These are phyloP conservation scores for Numenius phaeopus DNA, from an alignment of 2,797 vertebrate genomes.

Conservation along the genomic window DNA sequence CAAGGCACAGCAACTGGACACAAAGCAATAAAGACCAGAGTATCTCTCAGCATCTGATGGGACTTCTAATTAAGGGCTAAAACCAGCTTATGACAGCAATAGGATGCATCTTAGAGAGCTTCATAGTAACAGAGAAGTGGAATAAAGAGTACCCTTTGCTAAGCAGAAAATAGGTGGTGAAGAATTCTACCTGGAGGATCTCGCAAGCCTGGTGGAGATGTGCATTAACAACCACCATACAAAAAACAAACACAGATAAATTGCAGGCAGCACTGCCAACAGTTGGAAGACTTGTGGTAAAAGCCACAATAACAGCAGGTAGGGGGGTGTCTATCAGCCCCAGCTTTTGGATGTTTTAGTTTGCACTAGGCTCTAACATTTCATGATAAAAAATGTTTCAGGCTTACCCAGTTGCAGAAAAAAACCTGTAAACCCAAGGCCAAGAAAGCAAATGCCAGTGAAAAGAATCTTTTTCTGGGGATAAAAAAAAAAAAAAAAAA, in stretches of 20 bases:
- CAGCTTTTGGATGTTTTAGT: neutral
- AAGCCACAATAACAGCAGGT: neutral
- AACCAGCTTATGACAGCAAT: neutral
- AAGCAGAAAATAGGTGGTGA: neutral
- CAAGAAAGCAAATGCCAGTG: neutral
- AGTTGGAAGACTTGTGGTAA: neutral
- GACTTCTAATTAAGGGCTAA: neutral
- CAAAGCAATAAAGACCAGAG: neutral
- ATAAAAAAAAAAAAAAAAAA: neutral
- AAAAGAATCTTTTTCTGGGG: neutral
- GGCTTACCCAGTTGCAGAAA: neutral
- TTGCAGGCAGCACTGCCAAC: neutral
- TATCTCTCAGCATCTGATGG: neutral
- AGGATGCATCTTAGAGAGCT: neutral
- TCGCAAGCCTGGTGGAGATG: neutral
- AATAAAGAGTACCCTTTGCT: neutral
- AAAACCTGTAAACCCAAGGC: neutral
- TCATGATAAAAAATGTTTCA: neutral
- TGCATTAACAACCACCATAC: neutral
- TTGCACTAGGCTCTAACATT: neutral
- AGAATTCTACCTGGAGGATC: neutral
- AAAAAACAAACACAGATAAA: neutral
- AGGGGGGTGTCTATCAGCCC: neutral
- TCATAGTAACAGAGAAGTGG: neutral
- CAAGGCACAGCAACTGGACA: accelerated